These are phyloP conservation scores for Archips crataeganus DNA, from an alignment of 2,888 invertebrate genomes.

Conservation along the genomic window DNA sequence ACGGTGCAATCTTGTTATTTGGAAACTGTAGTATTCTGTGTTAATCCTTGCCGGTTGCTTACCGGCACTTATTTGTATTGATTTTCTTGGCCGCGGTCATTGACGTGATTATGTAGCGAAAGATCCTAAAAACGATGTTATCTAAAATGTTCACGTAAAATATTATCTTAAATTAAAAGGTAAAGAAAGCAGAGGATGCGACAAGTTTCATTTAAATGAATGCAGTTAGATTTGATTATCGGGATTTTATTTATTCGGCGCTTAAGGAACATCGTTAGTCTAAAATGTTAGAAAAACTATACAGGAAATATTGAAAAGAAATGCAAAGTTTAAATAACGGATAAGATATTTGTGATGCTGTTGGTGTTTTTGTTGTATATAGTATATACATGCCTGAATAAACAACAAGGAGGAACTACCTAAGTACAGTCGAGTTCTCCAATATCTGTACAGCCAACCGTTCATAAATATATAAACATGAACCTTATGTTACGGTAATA, in stretches of 20 bases:
- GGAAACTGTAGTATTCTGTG: neutral
- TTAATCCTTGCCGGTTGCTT: constrained; percentile 13
- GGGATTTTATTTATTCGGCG: too few relatives aligned
- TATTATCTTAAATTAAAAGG: too few relatives aligned
- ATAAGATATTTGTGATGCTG: too few relatives aligned
- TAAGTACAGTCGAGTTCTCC: too few relatives aligned
- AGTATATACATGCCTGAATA: neutral
- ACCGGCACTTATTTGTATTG: constrained; percentile 68
- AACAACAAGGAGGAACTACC: neutral
- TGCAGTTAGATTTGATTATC: neutral
- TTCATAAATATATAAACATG: too few relatives aligned
- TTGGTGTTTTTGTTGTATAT: neutral
- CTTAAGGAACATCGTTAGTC: too few relatives aligned
- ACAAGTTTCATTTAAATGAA: neutral
- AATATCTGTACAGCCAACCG: too few relatives aligned
- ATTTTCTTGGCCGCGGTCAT: constrained; percentile 71
- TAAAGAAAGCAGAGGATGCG: neutral
- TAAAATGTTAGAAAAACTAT: too few relatives aligned
- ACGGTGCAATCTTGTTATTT: constrained; percentile 4
- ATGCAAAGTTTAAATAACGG: too few relatives aligned
- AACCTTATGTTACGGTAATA: too few relatives aligned
- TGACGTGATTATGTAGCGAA: constrained; percentile 59
- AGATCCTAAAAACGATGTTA: constrained; percentile 11
- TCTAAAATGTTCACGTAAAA: neutral
- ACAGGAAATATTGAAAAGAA: too few relatives aligned